Conservation (phyloP, 2,888 invertebrate species). For the Tillus elongatus region DNA sequence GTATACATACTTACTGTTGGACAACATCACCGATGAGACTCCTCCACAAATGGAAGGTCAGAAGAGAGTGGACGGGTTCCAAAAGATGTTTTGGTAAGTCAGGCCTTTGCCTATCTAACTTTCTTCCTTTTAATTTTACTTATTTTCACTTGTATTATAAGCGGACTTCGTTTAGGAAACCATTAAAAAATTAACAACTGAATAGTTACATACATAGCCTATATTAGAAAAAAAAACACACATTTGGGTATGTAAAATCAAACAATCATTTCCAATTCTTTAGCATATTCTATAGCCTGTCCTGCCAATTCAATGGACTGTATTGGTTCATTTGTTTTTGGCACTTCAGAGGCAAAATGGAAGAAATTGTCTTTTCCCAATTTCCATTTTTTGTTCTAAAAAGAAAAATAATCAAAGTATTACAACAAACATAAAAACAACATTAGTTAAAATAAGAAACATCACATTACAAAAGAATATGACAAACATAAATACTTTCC, state of each 20-base stretch:
- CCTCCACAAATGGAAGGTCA: too few species aligned
- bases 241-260: conserved; percentile 50
- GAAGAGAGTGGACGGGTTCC: too few species aligned
- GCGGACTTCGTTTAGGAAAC: too few species aligned
- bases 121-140: too few species aligned
- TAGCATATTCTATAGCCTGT: conserved; percentile 93
- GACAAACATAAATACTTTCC: neutral
- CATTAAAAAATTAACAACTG: too few species aligned
- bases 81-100: too few species aligned
- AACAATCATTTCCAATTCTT: conserved; percentile 98
- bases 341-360: conserved; percentile 69
- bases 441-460: neutral
- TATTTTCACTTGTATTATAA: too few species aligned
- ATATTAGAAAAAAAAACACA: too few species aligned
- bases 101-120: too few species aligned
- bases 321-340: conserved; percentile 66
- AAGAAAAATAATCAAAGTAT: conserved; percentile 13
- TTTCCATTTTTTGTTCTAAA: conserved; percentile 69
- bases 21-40: too few species aligned
- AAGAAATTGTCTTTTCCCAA: conserved; percentile 70
- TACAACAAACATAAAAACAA: neutral
- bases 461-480: neutral
- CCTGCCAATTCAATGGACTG: conserved; percentile 86
- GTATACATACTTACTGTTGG: too few species aligned
- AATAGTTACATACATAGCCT: too few species aligned